Percentiles rank a stretch among this genome's conserved stretches.
Evolutionary conservation across 1,140 invertebrate species (phyloP).

Genomic region (Ditylenchus dipsaci): DNA sequence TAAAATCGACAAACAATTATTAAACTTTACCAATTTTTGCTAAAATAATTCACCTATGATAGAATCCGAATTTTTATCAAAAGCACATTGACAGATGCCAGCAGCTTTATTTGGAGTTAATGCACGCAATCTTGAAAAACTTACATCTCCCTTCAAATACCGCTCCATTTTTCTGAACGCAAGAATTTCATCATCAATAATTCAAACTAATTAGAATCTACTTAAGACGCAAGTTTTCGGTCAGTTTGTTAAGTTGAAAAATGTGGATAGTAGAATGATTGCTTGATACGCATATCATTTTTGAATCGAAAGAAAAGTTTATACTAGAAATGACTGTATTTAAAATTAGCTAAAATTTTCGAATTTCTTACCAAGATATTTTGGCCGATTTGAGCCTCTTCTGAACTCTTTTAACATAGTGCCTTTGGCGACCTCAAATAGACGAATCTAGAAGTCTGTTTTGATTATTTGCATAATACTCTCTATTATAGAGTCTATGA

Average conservation of each 20-base stretch:
- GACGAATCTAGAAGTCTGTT: no score
- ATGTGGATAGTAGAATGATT: constrained; percentile 23
- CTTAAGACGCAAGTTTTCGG: background rate
- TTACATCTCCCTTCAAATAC: constrained; percentile 25
- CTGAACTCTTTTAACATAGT: constrained; percentile 22
- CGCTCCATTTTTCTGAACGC: constrained; percentile 19
- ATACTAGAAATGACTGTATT: constrained; percentile 7
- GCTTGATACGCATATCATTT: constrained; percentile 20
- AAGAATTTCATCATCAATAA: background rate
- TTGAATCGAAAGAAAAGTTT: constrained; percentile 19
- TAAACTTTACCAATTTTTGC: background rate
- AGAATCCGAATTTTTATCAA: constrained; percentile 10
- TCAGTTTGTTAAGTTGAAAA: constrained; percentile 15
- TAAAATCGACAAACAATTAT: constrained; percentile 3
- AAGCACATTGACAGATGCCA: constrained; percentile 22
- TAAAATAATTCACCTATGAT: constrained; percentile 16
- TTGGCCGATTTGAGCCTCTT: constrained; percentile 19
- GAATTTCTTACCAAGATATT: constrained; percentile 15
- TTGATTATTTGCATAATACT: no score
- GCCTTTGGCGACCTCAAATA: constrained; percentile 14
- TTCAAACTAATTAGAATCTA: background rate
- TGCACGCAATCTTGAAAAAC: constrained; percentile 15
- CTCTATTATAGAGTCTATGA: no score
- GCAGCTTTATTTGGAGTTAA: background rate
- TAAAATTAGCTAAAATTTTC: background rate